Base-by-base conservation (phyloP, 2,113 vertebrate species). In the Carollia perspicillata region DNA sequence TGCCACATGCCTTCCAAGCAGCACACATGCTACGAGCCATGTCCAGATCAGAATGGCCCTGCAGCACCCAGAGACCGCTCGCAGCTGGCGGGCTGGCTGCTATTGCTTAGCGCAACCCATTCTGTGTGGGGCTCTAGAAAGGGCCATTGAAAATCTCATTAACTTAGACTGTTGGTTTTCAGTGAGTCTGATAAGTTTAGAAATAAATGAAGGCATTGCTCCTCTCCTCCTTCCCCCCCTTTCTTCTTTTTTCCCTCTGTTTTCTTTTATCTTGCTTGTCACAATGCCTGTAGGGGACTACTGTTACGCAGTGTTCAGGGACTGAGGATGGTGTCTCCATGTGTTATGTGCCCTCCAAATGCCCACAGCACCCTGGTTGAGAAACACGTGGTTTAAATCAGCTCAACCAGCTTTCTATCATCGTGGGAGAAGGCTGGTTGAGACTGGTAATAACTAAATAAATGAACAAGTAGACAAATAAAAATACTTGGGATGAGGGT, bases 131-230 rank as follows among this genome's bases (percentile, higher is more conserved):
- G 28, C n/a, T 40, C 3, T 35, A 35, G 91, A 58, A 28, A 93
- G 63, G 51, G 49, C 10, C 33, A 63, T 80, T 60, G 53, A 80
- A 40, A 63, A 26, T n/a, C 71, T 44, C 42, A 53, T 51, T 84
- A 68, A 75, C 79, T 89, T 83, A 89, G n/a, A 68, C 30, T 23
- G 13, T 10, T 79, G 47, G 35, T 72, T 91, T 71, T 58, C 47
- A 71, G 30, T 40, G 26, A 85, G n/a, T 65, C 51, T 94, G 66
- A 12, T 91, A 89, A 92, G 28, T 78, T 92, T 81, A 66, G 69
- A 80, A 63, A 49, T n/a, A 16, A 37, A 22, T 75, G 66, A 90
- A 55, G 35, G 7, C 6, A 55, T 90, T 84, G 88, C n/a, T 10
- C 90, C 8, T 33, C 12, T 44, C 3, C 12, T 88, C 69, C 26